phyloP scores from a whole-genome alignment of 2,113 vertebrate species.

The Scopus umbretta region DNA sequence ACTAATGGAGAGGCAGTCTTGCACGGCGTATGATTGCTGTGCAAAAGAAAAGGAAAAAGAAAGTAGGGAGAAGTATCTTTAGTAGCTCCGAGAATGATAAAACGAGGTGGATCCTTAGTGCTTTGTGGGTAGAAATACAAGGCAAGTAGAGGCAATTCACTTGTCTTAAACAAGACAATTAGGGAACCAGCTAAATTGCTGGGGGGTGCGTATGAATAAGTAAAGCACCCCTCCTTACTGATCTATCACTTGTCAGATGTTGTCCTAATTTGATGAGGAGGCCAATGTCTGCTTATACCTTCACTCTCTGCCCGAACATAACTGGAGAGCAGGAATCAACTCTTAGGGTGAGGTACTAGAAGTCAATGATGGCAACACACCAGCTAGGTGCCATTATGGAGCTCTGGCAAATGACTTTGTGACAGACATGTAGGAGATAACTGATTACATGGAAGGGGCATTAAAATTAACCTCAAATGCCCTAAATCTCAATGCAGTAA shows the following conservation, averaged over 20 bases:
- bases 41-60: background rate
- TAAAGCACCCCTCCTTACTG: background rate
- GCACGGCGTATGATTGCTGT: background rate
- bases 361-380: background rate
- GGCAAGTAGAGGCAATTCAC: background rate
- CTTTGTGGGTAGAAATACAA: background rate
- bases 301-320: background rate
- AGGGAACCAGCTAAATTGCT: slow-evolving; percentile 30
- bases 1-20: background rate
- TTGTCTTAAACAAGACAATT: background rate
- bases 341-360: background rate
- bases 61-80: background rate
- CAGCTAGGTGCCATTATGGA: background rate
- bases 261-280: slow-evolving; percentile 1
- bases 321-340: background rate
- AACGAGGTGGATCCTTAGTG: background rate
- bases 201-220: slow-evolving; percentile 21
- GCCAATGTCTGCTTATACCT: background rate
- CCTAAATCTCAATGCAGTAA: background rate
- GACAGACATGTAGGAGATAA: background rate
- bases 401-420: background rate
- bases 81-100: background rate
- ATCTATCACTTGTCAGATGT: slow-evolving; percentile 29
- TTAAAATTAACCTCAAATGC: background rate
- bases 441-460: background rate